These are phyloP conservation scores for Antidorcas marsupialis DNA, from an alignment of 2,113 vertebrate species.

Conservation along the genomic window DNA sequence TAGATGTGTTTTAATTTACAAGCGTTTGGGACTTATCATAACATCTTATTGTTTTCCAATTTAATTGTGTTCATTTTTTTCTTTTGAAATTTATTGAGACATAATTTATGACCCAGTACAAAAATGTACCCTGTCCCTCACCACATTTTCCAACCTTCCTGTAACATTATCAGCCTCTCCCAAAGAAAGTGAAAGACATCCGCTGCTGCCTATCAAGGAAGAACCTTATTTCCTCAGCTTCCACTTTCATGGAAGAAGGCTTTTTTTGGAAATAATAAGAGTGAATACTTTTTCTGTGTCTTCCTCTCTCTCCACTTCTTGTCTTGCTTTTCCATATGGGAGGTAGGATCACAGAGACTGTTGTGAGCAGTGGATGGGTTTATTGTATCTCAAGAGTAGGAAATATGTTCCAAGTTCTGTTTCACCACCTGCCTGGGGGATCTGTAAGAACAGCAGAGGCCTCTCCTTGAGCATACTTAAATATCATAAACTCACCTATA, in stretches of 20 bases:
- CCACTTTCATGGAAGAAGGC: background rate
- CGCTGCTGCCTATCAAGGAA: background rate
- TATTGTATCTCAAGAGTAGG: background rate
- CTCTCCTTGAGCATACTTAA: background rate
- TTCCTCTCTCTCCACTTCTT: background rate
- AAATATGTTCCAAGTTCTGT: background rate
- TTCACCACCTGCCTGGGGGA: background rate
- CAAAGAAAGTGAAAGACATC: background rate
- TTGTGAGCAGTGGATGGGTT: background rate
- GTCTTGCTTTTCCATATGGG: background rate
- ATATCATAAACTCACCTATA: background rate
- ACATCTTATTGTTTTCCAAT: background rate
- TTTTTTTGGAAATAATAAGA: background rate
- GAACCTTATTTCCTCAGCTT: background rate
- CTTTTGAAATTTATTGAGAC: background rate
- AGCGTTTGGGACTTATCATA: background rate
- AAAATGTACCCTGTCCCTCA: background rate
- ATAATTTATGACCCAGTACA: background rate
- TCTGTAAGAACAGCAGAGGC: background rate
- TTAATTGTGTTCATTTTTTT: background rate
- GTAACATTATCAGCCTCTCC: background rate
- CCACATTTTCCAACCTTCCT: background rate
- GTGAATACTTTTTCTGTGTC: background rate
- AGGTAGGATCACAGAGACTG: background rate
- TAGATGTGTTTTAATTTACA: background rate